Percentiles rank a stretch among this genome's conserved stretches.
phyloP scores from a whole-genome alignment of 2,888 invertebrate genomes.

The Lasioglossum vierecki region DNA sequence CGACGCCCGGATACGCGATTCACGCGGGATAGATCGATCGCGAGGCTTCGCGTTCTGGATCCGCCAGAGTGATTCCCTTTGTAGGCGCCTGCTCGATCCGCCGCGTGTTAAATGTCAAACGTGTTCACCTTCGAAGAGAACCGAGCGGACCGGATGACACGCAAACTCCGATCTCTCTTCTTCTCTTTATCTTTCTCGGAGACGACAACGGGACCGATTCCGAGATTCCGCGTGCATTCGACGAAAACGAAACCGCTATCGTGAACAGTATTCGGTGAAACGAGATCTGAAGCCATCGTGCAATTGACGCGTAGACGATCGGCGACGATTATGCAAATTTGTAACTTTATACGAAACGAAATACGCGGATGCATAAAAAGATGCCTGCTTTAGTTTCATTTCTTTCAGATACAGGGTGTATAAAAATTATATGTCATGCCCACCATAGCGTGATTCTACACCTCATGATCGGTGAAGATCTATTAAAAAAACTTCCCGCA shows the following conservation, averaged over 20 bases:
- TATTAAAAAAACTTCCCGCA: too few relatives aligned
- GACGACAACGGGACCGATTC: background rate
- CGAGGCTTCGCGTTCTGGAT: constrained; percentile 33
- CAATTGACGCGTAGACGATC: background rate
- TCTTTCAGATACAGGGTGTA: background rate
- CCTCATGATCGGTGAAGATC: too few relatives aligned
- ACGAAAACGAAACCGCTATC: background rate
- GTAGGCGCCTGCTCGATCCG: constrained; percentile 35
- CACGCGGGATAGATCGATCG: constrained; percentile 57
- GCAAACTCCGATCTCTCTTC: background rate
- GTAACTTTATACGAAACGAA: background rate
- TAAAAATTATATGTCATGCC: too few relatives aligned
- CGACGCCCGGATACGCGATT: constrained; percentile 55
- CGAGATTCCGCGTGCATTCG: background rate
- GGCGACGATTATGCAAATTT: background rate
- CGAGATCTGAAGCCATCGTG: background rate
- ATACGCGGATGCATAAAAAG: background rate
- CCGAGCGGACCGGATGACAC: constrained; percentile 32
- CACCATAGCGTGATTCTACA: too few relatives aligned
- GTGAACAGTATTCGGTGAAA: background rate
- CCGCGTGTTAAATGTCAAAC: constrained; percentile 53
- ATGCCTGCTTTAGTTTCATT: background rate
- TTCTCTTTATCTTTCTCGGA: background rate
- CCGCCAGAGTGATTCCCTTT: constrained; percentile 42
- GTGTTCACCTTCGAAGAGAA: constrained; percentile 21